phyloP scores from a whole-genome alignment of 2,113 vertebrate genomes.

The Lepisosteus osseus region DNA sequence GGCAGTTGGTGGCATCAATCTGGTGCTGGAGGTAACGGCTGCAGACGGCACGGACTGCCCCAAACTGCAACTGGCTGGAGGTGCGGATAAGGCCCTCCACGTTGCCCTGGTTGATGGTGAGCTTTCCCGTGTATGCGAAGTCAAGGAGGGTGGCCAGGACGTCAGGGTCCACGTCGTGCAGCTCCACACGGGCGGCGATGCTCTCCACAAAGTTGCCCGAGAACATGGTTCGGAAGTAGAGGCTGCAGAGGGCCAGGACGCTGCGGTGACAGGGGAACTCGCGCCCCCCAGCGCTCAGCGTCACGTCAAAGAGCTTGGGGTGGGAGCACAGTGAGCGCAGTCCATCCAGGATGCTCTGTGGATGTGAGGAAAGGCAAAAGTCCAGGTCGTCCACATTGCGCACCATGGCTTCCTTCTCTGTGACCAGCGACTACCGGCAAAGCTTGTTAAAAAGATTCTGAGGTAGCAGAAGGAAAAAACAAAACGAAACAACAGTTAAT shows the following conservation, averaged over 20 bases:
- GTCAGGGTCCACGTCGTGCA: slow-evolving; percentile 75
- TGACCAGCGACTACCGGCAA: too few species aligned
- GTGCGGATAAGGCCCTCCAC: slow-evolving; percentile 83
- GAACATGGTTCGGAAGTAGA: slow-evolving; percentile 93
- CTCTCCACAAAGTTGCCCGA: slow-evolving; percentile 88
- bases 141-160: slow-evolving; percentile 75
- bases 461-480: too few species aligned
- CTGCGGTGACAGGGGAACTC: slow-evolving; percentile 91
- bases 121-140: slow-evolving; percentile 89
- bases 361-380: slow-evolving; percentile 84
- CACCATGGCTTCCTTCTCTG: slow-evolving; percentile 70
- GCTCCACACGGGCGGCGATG: slow-evolving; percentile 81
- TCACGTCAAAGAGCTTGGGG: slow-evolving; percentile 85
- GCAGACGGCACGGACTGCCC: slow-evolving; percentile 80
- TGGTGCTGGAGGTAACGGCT: slow-evolving; percentile 93
- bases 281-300: slow-evolving; percentile 65
- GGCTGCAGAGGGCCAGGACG: slow-evolving; percentile 89
- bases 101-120: slow-evolving; percentile 88
- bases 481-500: too few species aligned
- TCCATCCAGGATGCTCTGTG: slow-evolving; percentile 84
- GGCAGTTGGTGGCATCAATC: slow-evolving; percentile 88
- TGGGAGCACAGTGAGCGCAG: slow-evolving; percentile 75
- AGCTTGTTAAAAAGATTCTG: too few species aligned
- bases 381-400: slow-evolving; percentile 88
- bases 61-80: slow-evolving; percentile 86